phyloP scores from a whole-genome alignment of 2,113 vertebrate genomes.

The Phrynosoma blainvillii region DNA sequence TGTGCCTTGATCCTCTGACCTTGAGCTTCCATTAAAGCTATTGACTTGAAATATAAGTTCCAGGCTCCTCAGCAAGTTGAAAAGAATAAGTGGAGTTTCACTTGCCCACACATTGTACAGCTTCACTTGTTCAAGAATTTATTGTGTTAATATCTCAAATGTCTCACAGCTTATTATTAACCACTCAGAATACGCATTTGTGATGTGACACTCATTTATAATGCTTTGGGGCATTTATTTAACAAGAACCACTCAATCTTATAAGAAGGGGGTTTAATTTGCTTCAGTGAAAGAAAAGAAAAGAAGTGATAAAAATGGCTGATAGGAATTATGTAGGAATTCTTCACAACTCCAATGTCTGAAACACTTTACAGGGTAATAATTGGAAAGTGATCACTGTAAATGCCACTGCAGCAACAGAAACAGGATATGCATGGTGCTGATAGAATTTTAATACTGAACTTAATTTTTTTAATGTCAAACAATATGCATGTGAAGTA shows the following conservation, averaged over 20 bases:
- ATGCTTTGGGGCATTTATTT: constrained; percentile 63
- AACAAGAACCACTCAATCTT: constrained; percentile 71
- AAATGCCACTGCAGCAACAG: constrained; percentile 69
- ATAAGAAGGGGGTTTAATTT: constrained; percentile 75
- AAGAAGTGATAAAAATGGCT: constrained; percentile 67
- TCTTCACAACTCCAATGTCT: constrained; percentile 75
- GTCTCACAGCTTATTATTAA: constrained; percentile 77
- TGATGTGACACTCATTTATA: constrained; percentile 67
- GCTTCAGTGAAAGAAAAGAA: constrained; percentile 67
- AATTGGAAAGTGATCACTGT: constrained; percentile 76
- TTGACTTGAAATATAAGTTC: constrained; percentile 52
- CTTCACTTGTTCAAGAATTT: constrained; percentile 60
- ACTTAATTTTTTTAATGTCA: constrained; percentile 64
- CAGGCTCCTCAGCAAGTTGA: constrained; percentile 29
- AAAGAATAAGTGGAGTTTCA: constrained; percentile 53
- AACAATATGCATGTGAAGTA: constrained; percentile 20
- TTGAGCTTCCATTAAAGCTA: constrained; percentile 39
- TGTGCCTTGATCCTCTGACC: constrained; percentile 10
- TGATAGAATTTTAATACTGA: constrained; percentile 73
- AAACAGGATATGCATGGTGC: constrained; percentile 71
- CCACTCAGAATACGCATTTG: constrained; percentile 63
- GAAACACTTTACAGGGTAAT: constrained; percentile 76
- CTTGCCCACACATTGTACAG: constrained; percentile 49
- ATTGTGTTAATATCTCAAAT: constrained; percentile 79
- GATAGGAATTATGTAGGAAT: constrained; percentile 65